These are phyloP conservation scores for Ceryle rudis DNA, from an alignment of 2,797 vertebrate genomes.

Conservation along the genomic window DNA sequence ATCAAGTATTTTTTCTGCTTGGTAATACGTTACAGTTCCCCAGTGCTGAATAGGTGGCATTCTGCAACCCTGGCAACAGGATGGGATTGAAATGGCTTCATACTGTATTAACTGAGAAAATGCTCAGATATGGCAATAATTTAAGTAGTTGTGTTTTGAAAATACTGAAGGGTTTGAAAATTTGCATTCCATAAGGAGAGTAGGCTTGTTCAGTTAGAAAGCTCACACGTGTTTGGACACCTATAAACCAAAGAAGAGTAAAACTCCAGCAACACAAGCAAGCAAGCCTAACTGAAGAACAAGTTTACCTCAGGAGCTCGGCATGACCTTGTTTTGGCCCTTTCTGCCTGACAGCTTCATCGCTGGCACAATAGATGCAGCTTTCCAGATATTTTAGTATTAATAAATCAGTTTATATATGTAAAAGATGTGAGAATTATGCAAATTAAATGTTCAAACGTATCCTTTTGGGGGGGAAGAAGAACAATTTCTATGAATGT, in stretches of 20 bases:
- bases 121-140: background rate
- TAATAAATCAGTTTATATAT: background rate
- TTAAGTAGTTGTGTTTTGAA: background rate
- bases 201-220: background rate
- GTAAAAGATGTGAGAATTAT: background rate
- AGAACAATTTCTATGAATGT: background rate
- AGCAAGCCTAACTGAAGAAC: background rate
- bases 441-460: background rate
- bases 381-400: background rate
- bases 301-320: background rate
- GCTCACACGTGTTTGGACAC: background rate
- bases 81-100: background rate
- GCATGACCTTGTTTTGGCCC: fast-evolving
- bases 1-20: background rate
- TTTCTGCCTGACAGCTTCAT: background rate
- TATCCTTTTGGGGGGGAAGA: background rate
- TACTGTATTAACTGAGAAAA: background rate
- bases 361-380: background rate
- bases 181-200: background rate
- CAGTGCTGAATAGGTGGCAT: background rate
- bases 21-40: background rate
- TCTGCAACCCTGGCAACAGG: background rate
- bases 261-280: background rate
- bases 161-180: background rate
- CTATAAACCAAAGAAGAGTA: background rate